Evolutionary conservation across 2,888 invertebrate genomes (phyloP).

Genomic region (Stomorhina lunata): DNA sequence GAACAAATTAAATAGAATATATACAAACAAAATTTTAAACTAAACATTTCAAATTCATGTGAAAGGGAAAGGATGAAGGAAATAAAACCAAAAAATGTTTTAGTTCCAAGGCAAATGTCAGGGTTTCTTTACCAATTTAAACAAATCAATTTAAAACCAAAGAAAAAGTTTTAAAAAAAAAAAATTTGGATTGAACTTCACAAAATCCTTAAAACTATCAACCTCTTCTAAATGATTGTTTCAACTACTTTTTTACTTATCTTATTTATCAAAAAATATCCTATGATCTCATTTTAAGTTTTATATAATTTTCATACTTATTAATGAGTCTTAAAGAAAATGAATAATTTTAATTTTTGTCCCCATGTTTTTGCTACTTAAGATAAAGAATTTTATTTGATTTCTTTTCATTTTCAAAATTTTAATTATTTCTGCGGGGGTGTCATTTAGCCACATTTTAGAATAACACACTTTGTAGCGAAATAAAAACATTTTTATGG

Average conservation of each 20-base stretch:
- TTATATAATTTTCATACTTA: not conserved
- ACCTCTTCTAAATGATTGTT: too few species aligned
- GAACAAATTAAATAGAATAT: conserved; percentile 4
- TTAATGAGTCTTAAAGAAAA: conserved; percentile 31
- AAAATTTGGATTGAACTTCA: not conserved
- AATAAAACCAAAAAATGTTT: not conserved
- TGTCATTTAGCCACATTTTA: conserved; percentile 24
- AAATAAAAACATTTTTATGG: conserved; percentile 51
- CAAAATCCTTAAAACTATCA: too few species aligned
- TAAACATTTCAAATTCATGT: not conserved
- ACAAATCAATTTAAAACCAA: not conserved
- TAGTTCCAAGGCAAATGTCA: not conserved
- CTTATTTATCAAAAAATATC: conserved; percentile 29
- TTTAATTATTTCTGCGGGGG: conserved; percentile 46
- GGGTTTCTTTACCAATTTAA: not conserved
- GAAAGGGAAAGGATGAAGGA: not conserved
- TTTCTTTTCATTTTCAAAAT: conserved; percentile 9
- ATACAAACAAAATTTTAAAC: conserved; percentile 36
- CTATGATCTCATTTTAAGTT: conserved; percentile 50
- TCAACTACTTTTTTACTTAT: not conserved
- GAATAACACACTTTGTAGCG: conserved; percentile 14
- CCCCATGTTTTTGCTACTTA: conserved; percentile 17
- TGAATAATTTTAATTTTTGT: conserved; percentile 36
- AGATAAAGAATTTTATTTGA: conserved; percentile 7
- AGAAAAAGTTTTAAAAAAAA: not conserved